Conservation (phyloP, 2,113 vertebrate genomes). For the Xenotilapia longispinis region DNA sequence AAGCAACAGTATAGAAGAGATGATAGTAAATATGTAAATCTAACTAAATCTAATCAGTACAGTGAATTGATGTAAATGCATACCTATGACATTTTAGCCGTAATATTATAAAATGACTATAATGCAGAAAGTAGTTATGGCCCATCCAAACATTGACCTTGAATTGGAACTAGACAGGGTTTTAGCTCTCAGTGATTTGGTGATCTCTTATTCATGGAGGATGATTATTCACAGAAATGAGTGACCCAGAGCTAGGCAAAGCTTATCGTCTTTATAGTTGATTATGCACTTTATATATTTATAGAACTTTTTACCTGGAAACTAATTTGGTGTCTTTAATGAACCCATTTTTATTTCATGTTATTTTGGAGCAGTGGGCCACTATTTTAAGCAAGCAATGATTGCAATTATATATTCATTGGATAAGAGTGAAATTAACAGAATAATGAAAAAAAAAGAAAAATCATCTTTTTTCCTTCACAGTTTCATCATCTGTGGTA, state of each 20-base stretch:
- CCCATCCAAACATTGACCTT: conserved; percentile 10
- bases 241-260: neutral
- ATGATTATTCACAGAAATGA: neutral
- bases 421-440: neutral
- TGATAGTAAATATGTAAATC: neutral
- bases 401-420: neutral
- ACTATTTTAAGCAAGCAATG: neutral
- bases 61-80: neutral
- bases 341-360: neutral
- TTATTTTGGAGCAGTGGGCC: neutral
- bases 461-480: neutral
- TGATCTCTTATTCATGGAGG: conserved; percentile 40
- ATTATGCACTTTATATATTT: neutral
- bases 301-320: neutral
- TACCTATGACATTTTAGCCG: neutral
- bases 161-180: conserved; percentile 16
- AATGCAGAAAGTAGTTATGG: neutral
- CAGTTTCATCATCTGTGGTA: neutral
- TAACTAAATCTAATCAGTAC: neutral
- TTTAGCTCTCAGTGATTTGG: neutral
- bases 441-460: neutral
- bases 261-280: neutral
- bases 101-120: conserved; percentile 27
- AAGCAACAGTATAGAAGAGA: neutral
- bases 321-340: neutral